Percentiles rank a stretch among this genome's conserved stretches.
phyloP scores from a whole-genome alignment of 2,797 vertebrate species.

The Acanthiza pusilla region DNA sequence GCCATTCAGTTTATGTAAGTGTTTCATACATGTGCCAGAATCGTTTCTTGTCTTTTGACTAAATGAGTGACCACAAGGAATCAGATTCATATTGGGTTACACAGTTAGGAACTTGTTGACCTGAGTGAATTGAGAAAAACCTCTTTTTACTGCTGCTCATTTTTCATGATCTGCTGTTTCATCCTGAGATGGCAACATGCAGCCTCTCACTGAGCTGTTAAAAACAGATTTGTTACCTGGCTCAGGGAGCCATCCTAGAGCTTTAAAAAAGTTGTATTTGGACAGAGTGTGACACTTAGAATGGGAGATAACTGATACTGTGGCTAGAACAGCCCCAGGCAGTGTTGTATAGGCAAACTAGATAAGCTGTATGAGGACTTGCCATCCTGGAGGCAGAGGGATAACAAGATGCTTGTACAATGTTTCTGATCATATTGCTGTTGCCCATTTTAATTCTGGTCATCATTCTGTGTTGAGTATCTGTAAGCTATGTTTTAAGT shows the following conservation, averaged over 20 bases:
- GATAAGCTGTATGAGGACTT: not conserved
- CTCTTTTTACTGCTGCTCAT: not conserved
- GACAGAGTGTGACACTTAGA: not conserved
- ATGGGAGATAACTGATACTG: not conserved
- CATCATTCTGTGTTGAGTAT: not conserved
- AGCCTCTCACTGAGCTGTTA: not conserved
- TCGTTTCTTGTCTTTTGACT: not conserved
- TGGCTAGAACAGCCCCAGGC: not conserved
- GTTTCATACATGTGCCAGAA: not conserved
- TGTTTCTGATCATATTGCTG: not conserved
- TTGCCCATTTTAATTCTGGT: not conserved
- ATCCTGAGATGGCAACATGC: not conserved
- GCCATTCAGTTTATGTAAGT: not conserved
- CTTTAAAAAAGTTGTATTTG: not conserved
- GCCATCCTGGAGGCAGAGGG: not conserved
- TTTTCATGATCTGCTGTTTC: not conserved
- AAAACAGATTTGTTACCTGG: not conserved
- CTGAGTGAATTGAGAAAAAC: not conserved
- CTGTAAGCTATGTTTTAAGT: not conserved
- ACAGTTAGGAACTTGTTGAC: not conserved
- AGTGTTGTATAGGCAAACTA: not conserved
- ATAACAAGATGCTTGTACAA: fast-evolving
- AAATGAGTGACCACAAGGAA: not conserved
- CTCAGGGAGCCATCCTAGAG: not conserved
- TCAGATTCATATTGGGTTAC: not conserved